Conservation (phyloP, 2,888 invertebrate species). For the Bugulina stolonifera region DNA sequence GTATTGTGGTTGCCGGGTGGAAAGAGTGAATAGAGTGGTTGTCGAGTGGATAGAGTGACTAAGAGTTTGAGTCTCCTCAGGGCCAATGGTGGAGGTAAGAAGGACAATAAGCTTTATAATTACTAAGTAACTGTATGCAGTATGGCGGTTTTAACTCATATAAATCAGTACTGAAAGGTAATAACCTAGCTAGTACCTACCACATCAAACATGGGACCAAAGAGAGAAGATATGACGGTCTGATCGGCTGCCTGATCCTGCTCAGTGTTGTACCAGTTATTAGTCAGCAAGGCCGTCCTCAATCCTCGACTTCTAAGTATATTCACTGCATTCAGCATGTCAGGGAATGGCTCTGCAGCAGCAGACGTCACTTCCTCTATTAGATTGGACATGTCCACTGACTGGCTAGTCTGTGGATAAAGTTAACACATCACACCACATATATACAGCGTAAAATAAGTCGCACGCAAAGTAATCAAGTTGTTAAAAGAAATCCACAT, state of each 20-base stretch:
- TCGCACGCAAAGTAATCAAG: too few relatives aligned
- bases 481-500: too few relatives aligned
- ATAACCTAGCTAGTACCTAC: slow-evolving; percentile 38
- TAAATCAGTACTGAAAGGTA: background rate
- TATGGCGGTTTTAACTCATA: too few relatives aligned
- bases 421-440: too few relatives aligned
- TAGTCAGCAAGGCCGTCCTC: slow-evolving; percentile 54
- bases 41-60: too few relatives aligned
- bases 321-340: slow-evolving; percentile 46
- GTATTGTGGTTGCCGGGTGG: too few relatives aligned
- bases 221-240: background rate
- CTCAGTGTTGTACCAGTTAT: slow-evolving; percentile 48
- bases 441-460: too few relatives aligned
- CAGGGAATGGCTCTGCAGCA: slow-evolving; percentile 33
- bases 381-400: slow-evolving; percentile 32
- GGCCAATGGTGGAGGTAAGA: too few relatives aligned
- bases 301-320: slow-evolving; percentile 50
- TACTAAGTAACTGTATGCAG: too few relatives aligned
- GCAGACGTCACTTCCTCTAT: slow-evolving; percentile 31
- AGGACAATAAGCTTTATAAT: too few relatives aligned
- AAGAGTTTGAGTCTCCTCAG: too few relatives aligned
- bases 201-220: slow-evolving; percentile 43
- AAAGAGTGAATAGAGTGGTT: too few relatives aligned
- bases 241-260: background rate
- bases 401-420: slow-evolving; percentile 30